Conservation (phyloP, 2,888 invertebrate genomes). For the Oscheius myriophilus region DNA sequence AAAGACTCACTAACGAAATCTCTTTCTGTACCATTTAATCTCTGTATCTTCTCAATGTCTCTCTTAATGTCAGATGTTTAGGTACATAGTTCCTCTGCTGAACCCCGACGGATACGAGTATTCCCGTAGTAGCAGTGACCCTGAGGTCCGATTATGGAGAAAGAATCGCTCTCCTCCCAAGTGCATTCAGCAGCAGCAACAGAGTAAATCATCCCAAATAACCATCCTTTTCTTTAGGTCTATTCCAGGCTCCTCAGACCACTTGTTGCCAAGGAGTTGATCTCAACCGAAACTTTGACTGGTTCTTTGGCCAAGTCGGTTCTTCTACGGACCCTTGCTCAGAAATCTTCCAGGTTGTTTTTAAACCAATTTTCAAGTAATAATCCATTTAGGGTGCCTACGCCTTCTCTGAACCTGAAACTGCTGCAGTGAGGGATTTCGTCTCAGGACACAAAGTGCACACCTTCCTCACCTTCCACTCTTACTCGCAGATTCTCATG, state of each 20-base stretch:
- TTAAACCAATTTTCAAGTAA: too few relatives aligned
- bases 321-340: slow-evolving; percentile 69
- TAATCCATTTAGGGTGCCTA: slow-evolving; percentile 56
- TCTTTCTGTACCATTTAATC: slow-evolving; percentile 51
- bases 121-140: slow-evolving; percentile 49
- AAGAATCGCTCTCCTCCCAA: slow-evolving; percentile 53
- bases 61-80: not conserved
- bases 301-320: slow-evolving; percentile 70
- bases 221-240: slow-evolving; percentile 44
- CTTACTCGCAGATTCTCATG: slow-evolving; percentile 68
- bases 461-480: slow-evolving; percentile 70
- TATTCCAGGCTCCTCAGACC: slow-evolving; percentile 64
- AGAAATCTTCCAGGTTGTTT: slow-evolving; percentile 65
- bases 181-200: slow-evolving; percentile 45
- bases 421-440: slow-evolving; percentile 67
- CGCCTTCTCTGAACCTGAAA: slow-evolving; percentile 70
- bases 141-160: slow-evolving; percentile 49
- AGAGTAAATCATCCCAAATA: slow-evolving; percentile 5
- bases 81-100: slow-evolving; percentile 66
- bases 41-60: not conserved
- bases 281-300: slow-evolving; percentile 70
- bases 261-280: slow-evolving; percentile 70
- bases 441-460: slow-evolving; percentile 59
- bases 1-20: too few relatives aligned
- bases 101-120: slow-evolving; percentile 67